phyloP scores from a whole-genome alignment of 2,113 vertebrate species.

The Ceuthmochares aereus region DNA sequence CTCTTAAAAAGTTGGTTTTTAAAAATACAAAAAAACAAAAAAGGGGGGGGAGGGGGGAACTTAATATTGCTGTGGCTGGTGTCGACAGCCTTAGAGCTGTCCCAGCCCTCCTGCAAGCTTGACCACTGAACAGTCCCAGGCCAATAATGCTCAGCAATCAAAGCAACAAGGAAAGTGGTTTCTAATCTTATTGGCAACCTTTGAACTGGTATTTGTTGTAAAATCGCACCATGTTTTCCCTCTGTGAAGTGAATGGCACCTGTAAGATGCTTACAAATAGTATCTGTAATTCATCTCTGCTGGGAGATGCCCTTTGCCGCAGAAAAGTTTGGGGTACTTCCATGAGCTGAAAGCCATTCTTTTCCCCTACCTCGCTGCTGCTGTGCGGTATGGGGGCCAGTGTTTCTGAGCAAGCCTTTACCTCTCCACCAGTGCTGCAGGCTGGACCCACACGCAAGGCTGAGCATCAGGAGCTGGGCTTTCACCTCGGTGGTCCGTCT shows the following conservation, averaged over 20 bases:
- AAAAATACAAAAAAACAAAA: not conserved
- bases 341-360: not conserved
- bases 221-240: not conserved
- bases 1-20: not conserved
- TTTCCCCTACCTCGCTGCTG: not conserved
- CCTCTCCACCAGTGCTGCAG: not conserved
- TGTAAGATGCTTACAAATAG: not conserved
- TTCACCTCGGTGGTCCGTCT: accelerated
- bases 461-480: not conserved
- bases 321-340: not conserved
- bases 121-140: too few species aligned
- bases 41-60: too few species aligned
- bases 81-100: not conserved
- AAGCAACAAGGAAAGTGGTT: not conserved
- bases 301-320: not conserved
- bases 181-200: not conserved
- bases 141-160: not conserved
- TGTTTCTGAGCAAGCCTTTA: not conserved
- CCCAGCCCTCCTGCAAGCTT: not conserved
- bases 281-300: not conserved
- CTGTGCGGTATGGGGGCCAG: accelerated
- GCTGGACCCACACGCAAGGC: not conserved
- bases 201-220: not conserved
- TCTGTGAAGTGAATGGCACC: not conserved
- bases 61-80: not conserved